Evolutionary conservation across 2,113 vertebrate genomes (phyloP).

Genomic region (Neotragus moschatus): DNA sequence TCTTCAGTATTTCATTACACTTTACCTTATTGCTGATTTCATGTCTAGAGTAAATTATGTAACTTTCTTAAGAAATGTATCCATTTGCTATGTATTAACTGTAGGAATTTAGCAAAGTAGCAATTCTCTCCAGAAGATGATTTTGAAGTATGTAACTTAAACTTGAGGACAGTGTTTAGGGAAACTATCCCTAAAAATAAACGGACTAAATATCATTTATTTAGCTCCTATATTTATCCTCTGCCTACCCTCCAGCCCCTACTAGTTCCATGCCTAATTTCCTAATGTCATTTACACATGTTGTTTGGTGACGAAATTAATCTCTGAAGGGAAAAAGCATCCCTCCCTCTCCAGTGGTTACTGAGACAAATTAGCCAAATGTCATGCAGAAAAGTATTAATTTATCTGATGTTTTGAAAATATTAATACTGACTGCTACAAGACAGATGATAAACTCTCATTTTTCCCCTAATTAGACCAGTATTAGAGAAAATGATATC

Average conservation of each 20-base stretch:
- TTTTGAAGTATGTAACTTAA: not conserved
- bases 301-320: not conserved
- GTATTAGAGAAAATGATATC: not conserved
- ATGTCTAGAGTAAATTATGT: not conserved
- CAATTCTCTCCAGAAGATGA: not conserved
- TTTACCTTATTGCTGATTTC: not conserved
- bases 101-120: not conserved
- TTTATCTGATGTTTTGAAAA: not conserved
- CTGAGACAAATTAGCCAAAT: not conserved
- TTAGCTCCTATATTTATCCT: not conserved
- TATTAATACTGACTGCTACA: not conserved
- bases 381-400: not conserved
- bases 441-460: not conserved
- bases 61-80: not conserved
- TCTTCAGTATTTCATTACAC: not conserved
- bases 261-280: not conserved
- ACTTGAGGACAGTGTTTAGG: not conserved
- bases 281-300: not conserved
- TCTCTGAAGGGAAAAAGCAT: not conserved
- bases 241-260: not conserved
- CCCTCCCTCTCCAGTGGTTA: not conserved
- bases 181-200: not conserved
- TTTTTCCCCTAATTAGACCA: conserved; percentile 41
- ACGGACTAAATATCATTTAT: not conserved
- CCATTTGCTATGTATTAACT: not conserved